A percentile compares a stretch with the other conserved stretches of the same genome.
phyloP scores from a whole-genome alignment of 2,888 invertebrate genomes.

The Lypha dubia region DNA sequence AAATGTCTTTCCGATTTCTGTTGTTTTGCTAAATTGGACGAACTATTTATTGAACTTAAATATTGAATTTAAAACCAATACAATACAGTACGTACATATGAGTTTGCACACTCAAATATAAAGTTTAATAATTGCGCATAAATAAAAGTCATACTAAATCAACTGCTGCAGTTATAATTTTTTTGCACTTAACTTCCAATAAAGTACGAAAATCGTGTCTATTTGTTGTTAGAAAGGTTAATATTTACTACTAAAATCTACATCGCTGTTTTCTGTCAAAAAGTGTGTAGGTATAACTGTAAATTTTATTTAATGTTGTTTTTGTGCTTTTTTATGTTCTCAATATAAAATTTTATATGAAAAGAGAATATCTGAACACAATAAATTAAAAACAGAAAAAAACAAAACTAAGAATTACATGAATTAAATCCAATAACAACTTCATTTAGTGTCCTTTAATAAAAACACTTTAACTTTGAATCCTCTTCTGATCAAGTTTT shows the following conservation, averaged over 20 bases:
- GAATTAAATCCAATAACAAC: constrained; percentile 43
- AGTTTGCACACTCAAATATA: too few relatives aligned
- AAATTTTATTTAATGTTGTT: constrained; percentile 72
- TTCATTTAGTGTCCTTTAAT: constrained; percentile 54
- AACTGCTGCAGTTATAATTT: too few relatives aligned
- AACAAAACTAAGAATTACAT: constrained; percentile 13
- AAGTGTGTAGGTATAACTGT: constrained; percentile 82
- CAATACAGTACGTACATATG: too few relatives aligned
- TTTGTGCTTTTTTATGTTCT: constrained; percentile 19
- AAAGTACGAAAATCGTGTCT: background rate
- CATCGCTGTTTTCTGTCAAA: constrained; percentile 67
- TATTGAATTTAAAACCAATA: too few relatives aligned
- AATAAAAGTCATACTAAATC: too few relatives aligned
- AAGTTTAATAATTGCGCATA: too few relatives aligned
- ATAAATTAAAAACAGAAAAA: constrained; percentile 27
- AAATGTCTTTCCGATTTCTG: too few relatives aligned
- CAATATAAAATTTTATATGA: too few relatives aligned
- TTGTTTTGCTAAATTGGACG: too few relatives aligned
- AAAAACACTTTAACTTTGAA: constrained; percentile 57
- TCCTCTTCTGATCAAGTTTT: constrained; percentile 47
- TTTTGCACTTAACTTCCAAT: too few relatives aligned
- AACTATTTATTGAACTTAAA: too few relatives aligned
- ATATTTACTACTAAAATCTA: constrained; percentile 40
- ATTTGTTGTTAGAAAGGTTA: background rate
- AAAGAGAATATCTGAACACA: constrained; percentile 73